Evolutionary conservation across 2,113 vertebrate genomes (phyloP).

Genomic region (Apodemus speciosus): DNA sequence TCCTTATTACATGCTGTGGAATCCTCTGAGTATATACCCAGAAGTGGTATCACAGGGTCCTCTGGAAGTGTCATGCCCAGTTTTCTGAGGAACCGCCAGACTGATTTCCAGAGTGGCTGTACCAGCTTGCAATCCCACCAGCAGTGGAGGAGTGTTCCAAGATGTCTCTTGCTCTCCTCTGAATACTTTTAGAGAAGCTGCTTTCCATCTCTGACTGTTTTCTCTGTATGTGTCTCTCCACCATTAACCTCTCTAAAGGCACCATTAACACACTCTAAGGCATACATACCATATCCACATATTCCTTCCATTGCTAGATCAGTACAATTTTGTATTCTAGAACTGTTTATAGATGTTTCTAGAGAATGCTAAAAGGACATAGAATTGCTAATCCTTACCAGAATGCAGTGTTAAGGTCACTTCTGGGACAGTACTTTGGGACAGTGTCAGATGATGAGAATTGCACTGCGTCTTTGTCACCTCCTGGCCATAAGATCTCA

Average conservation of each 20-base stretch:
- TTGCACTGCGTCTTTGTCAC: background rate
- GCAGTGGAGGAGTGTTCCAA: no score
- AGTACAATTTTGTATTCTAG: background rate
- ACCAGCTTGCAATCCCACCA: no score
- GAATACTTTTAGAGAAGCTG: background rate
- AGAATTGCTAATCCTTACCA: no score
- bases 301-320: background rate
- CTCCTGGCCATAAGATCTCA: background rate
- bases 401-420: background rate
- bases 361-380: no score
- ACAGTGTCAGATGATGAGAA: background rate
- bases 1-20: no score
- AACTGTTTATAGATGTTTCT: background rate
- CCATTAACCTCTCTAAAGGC: background rate
- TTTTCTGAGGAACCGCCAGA: no score
- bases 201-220: background rate
- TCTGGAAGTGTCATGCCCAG: no score
- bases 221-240: background rate
- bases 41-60: no score
- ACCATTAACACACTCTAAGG: no score
- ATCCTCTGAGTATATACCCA: no score
- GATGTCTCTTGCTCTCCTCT: background rate
- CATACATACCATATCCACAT: background rate
- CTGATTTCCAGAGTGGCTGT: no score
- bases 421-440: no score